A percentile compares a stretch with the other conserved stretches of the same genome.
Conservation (phyloP, 1,140 invertebrate species). For the Linepithema humile region DNA sequence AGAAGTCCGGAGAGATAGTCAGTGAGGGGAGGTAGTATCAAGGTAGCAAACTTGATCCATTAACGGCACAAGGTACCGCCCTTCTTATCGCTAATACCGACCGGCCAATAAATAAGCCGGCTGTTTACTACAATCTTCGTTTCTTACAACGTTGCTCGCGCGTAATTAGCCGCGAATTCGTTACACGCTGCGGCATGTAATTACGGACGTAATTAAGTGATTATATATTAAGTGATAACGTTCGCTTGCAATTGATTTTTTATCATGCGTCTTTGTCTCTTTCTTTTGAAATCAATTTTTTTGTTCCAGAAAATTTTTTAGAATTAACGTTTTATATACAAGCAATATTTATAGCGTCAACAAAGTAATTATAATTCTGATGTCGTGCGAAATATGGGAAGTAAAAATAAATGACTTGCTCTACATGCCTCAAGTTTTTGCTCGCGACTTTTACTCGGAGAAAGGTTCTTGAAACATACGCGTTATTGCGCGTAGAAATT, state of each 20-base stretch:
- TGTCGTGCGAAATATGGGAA: background rate
- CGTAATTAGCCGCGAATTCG: slow-evolving; percentile 48
- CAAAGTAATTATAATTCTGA: background rate
- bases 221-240: slow-evolving; percentile 12
- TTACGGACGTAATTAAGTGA: background rate
- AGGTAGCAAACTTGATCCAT: slow-evolving; percentile 72
- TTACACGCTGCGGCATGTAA: slow-evolving; percentile 2
- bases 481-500: background rate
- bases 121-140: slow-evolving; percentile 40
- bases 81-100: slow-evolving; percentile 56
- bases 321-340: background rate
- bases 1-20: slow-evolving; percentile 39
- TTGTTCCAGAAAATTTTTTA: background rate
- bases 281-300: background rate
- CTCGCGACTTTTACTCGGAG: background rate
- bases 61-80: slow-evolving; percentile 63
- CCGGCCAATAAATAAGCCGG: slow-evolving; percentile 49
- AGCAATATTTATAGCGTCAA: background rate
- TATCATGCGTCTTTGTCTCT: background rate
- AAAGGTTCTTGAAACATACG: background rate
- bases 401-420: background rate
- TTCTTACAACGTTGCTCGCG: slow-evolving; percentile 44
- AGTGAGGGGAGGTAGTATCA: slow-evolving; percentile 49
- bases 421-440: background rate
- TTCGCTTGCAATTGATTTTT: background rate